Percentiles rank a stretch among this genome's conserved stretches.
Evolutionary conservation across 1,140 invertebrate species (phyloP).

Genomic region (Cardiocondyla obscurior): DNA sequence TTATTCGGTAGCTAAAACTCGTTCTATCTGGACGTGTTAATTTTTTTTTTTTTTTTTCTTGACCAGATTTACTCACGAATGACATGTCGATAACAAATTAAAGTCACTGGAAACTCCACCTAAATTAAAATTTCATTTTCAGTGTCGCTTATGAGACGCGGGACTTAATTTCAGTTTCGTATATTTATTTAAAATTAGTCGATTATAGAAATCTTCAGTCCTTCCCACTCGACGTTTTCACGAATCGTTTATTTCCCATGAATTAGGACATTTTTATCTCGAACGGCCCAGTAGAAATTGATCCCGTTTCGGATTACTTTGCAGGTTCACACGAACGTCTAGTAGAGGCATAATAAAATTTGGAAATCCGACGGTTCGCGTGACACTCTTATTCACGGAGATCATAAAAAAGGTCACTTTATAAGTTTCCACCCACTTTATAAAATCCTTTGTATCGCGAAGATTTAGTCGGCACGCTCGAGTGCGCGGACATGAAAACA

Average conservation of each 20-base stretch:
- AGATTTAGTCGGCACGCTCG: constrained; percentile 77
- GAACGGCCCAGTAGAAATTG: constrained; percentile 46
- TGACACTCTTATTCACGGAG: constrained; percentile 71
- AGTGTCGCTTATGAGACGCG: neutral
- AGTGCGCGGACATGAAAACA: constrained; percentile 76
- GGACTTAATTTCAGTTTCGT: neutral
- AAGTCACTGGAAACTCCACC: neutral
- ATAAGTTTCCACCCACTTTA: constrained; percentile 77
- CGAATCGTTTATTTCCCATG: neutral
- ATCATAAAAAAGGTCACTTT: constrained; percentile 79
- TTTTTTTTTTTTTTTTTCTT: neutral
- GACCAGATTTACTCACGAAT: neutral
- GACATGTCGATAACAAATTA: constrained; percentile 16
- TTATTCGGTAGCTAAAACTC: constrained; percentile 72
- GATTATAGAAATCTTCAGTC: too few relatives aligned
- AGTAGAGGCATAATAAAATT: constrained; percentile 59
- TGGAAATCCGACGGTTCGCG: constrained; percentile 67
- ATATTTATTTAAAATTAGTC: neutral
- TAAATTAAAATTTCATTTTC: neutral
- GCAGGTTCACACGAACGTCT: constrained; percentile 61
- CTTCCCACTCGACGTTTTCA: neutral
- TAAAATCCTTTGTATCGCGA: constrained; percentile 72
- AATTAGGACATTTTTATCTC: constrained; percentile 44
- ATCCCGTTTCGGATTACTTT: constrained; percentile 57
- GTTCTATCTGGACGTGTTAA: constrained; percentile 42